These are phyloP conservation scores for Acleris cristana DNA, from an alignment of 2,888 invertebrate genomes.

Conservation along the genomic window DNA sequence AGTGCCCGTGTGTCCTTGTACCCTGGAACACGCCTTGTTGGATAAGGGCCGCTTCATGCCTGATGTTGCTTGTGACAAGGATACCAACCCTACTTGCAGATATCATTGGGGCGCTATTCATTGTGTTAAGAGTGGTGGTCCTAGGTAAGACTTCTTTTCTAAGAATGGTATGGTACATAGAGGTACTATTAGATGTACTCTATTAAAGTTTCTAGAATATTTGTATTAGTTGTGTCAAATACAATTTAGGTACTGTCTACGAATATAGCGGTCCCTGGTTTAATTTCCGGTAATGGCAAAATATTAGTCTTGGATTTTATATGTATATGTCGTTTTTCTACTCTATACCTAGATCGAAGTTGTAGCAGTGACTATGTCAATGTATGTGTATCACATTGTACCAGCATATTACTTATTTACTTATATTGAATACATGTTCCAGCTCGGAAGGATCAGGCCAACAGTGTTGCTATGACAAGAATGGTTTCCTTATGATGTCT, in stretches of 20 bases:
- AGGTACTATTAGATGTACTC: too few relatives aligned
- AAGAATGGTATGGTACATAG: background rate
- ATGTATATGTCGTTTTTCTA: too few relatives aligned
- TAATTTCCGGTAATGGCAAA: too few relatives aligned
- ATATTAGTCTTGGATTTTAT: too few relatives aligned
- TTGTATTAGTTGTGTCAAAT: too few relatives aligned
- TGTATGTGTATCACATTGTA: background rate
- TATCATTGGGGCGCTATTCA: conserved; percentile 95
- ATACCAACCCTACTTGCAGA: conserved; percentile 93
- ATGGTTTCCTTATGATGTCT: conserved; percentile 95
- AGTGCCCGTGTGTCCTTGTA: conserved; percentile 95
- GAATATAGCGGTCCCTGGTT: too few relatives aligned
- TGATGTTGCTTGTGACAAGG: conserved; percentile 95
- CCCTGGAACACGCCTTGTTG: conserved; percentile 92
- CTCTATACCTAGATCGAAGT: too few relatives aligned
- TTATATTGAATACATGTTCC: background rate
- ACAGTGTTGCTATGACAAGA: conserved; percentile 98
- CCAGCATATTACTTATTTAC: background rate
- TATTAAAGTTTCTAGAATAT: too few relatives aligned
- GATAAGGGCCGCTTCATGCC: conserved; percentile 97
- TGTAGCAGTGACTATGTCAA: conserved; percentile 91
- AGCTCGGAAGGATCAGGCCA: conserved; percentile 96
- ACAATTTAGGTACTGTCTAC: too few relatives aligned
- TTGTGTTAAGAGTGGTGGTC: conserved; percentile 95
- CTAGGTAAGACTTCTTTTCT: conserved; percentile 87